phyloP scores from a whole-genome alignment of 2,113 vertebrate species.

The Sylvia atricapilla region DNA sequence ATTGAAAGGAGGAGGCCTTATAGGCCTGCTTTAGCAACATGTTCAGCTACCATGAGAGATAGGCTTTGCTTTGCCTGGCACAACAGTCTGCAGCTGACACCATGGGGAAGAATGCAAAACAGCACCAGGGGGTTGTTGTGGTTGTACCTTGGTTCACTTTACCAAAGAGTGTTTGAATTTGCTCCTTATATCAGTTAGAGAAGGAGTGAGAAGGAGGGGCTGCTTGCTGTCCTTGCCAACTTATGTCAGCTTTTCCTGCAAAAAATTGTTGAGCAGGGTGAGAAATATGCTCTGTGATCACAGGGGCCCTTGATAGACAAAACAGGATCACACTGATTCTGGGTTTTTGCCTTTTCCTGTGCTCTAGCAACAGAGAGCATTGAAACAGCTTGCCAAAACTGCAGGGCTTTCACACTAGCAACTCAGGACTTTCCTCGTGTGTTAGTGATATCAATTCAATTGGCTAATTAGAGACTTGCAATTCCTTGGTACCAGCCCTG shows the following conservation, averaged over 20 bases:
- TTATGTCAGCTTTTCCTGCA: constrained; percentile 12
- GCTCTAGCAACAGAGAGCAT: constrained; percentile 8
- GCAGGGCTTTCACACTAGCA: neutral
- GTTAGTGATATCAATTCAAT: neutral
- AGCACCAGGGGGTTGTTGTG: neutral
- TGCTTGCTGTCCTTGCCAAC: constrained; percentile 27
- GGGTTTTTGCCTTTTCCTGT: constrained; percentile 6
- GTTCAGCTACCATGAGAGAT: neutral
- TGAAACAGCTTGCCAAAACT: constrained; percentile 21
- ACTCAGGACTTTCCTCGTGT: neutral
- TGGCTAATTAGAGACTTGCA: neutral
- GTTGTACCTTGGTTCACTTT: neutral
- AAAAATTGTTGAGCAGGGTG: constrained; percentile 30
- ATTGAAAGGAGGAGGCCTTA: neutral
- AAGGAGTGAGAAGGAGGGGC: constrained; percentile 5
- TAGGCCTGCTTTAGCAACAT: neutral
- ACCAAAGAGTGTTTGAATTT: neutral
- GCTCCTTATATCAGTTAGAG: neutral
- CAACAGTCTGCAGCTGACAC: neutral
- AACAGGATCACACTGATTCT: constrained; percentile 43
- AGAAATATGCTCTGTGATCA: constrained; percentile 62
- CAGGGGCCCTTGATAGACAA: constrained; percentile 37
- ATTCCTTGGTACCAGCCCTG: neutral
- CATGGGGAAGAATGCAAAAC: neutral
- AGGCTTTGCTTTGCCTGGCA: neutral